Evolutionary conservation across 2,797 vertebrate species (phyloP).

Genomic region (Schizopygopsis malacanthus): DNA sequence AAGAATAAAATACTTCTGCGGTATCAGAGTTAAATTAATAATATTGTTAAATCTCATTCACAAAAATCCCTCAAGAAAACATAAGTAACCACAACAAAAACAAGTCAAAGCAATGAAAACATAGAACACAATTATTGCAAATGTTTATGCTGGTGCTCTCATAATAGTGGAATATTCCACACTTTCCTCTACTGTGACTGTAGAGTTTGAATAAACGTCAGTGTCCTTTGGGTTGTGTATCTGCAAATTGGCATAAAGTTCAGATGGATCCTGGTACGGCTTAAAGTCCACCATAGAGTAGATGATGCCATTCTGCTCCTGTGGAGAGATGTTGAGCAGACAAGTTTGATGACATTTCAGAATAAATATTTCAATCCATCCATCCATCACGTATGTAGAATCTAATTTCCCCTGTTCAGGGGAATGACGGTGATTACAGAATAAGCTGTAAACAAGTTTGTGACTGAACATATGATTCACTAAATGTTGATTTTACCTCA

Average conservation of each 20-base stretch:
- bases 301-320: constrained; percentile 68
- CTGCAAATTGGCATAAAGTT: constrained; percentile 71
- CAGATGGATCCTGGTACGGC: constrained; percentile 55
- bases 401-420: background rate
- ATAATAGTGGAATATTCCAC: constrained; percentile 77
- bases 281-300: constrained; percentile 77
- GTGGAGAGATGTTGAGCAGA: constrained; percentile 15
- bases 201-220: background rate
- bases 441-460: background rate
- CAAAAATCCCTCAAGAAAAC: background rate
- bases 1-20: background rate
- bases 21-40: background rate
- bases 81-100: background rate
- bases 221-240: constrained; percentile 32
- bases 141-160: constrained; percentile 50
- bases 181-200: constrained; percentile 55
- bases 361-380: background rate
- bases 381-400: background rate
- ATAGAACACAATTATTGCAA: background rate
- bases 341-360: background rate
- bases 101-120: background rate
- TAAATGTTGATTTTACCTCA: background rate
- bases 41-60: background rate
- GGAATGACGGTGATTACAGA: background rate
- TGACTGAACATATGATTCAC: background rate